These are phyloP conservation scores for Athetis lepigone DNA, from an alignment of 2,888 invertebrate genomes.

Conservation along the genomic window DNA sequence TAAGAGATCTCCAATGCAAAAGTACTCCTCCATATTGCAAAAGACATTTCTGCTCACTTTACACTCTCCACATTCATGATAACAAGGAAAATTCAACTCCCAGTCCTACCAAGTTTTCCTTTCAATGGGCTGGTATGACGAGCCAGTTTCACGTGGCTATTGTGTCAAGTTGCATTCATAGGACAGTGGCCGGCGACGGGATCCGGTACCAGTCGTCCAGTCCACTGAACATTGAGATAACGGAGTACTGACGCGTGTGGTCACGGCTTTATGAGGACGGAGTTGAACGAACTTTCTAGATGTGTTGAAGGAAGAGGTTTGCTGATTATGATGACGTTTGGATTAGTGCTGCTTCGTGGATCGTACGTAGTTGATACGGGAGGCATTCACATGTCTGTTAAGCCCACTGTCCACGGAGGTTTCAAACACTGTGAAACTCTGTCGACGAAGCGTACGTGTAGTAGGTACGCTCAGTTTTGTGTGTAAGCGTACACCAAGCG, in stretches of 20 bases:
- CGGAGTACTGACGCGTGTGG: slow-evolving; percentile 34
- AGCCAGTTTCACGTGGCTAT: slow-evolving; percentile 41
- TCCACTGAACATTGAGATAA: slow-evolving; percentile 57
- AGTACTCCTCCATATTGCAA: background rate
- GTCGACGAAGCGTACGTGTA: too few species aligned
- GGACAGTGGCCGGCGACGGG: slow-evolving; percentile 55
- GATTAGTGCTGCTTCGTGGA: background rate
- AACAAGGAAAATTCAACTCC: slow-evolving; percentile 1
- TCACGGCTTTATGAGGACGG: slow-evolving; percentile 12
- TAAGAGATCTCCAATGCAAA: background rate
- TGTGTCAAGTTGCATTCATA: slow-evolving; percentile 47
- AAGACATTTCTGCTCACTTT: background rate
- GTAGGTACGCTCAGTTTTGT: too few species aligned
- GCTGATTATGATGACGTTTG: slow-evolving; percentile 7
- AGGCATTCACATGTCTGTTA: too few species aligned
- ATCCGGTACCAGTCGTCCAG: slow-evolving; percentile 59
- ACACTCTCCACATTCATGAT: background rate
- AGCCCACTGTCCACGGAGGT: too few species aligned
- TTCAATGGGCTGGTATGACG: background rate
- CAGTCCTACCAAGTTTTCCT: slow-evolving; percentile 11
- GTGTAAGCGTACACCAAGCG: too few species aligned
- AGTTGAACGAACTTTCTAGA: slow-evolving; percentile 34
- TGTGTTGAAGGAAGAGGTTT: slow-evolving; percentile 17
- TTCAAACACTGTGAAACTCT: too few species aligned
- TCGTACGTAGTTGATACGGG: too few species aligned